These are phyloP conservation scores for Eremobia ochroleuca DNA, from an alignment of 2,888 invertebrate species.

Conservation along the genomic window DNA sequence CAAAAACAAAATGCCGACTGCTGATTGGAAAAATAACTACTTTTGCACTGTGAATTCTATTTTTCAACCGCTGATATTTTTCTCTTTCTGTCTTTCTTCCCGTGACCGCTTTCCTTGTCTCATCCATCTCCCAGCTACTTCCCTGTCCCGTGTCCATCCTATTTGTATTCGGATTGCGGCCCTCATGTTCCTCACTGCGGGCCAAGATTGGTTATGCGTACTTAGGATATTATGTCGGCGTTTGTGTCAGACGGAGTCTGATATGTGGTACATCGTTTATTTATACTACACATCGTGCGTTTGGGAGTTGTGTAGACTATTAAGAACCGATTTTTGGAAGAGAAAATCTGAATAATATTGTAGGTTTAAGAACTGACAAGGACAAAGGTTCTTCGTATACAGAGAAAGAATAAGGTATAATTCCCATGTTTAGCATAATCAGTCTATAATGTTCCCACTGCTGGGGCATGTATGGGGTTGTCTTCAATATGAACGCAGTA, in stretches of 20 bases:
- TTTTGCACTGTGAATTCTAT: background rate
- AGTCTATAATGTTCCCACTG: too few species aligned
- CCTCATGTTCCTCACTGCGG: slow-evolving; percentile 58
- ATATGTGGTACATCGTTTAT: slow-evolving; percentile 47
- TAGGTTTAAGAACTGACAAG: too few species aligned
- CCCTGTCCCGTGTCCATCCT: slow-evolving; percentile 45
- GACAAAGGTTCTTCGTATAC: too few species aligned
- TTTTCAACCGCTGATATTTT: background rate
- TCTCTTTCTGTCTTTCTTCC: background rate
- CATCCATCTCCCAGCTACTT: slow-evolving; percentile 20
- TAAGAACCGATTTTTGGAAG: background rate
- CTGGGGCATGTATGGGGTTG: too few species aligned
- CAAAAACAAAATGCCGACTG: background rate
- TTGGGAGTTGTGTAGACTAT: background rate
- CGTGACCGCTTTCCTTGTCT: background rate
- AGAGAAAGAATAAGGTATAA: too few species aligned
- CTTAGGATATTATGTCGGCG: slow-evolving; percentile 60
- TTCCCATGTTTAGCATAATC: too few species aligned
- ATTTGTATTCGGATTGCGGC: slow-evolving; percentile 69
- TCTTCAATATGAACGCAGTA: too few species aligned
- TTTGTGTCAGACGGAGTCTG: slow-evolving; percentile 47
- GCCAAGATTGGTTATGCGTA: slow-evolving; percentile 68
- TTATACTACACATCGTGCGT: slow-evolving; percentile 13
- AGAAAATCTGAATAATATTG: background rate
- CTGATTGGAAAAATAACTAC: background rate